Conservation (phyloP, 2,113 vertebrate genomes). For the Pimephales promelas region DNA sequence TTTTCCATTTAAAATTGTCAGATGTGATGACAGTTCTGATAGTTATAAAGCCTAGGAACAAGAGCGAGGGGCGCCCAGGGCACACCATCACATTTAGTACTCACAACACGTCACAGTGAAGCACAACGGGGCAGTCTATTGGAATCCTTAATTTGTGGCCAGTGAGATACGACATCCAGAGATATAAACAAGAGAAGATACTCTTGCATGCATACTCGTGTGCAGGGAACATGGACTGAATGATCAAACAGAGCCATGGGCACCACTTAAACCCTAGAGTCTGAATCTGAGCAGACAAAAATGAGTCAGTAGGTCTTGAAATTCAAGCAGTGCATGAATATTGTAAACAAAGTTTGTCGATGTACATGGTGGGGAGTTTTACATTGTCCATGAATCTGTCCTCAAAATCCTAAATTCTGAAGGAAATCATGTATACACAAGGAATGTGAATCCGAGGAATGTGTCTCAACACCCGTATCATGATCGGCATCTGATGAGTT, state of each 20-base stretch:
- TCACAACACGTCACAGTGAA: conserved; percentile 69
- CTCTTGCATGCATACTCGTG: conserved; percentile 72
- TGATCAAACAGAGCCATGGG: conserved; percentile 67
- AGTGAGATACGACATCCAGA: conserved; percentile 72
- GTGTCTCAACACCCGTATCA: no score
- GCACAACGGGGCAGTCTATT: conserved; percentile 71
- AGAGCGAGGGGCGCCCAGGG: conserved; percentile 64
- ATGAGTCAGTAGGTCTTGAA: conserved; percentile 68
- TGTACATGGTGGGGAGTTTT: conserved; percentile 44
- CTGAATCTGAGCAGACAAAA: conserved; percentile 67
- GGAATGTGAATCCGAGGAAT: no score
- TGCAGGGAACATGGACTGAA: conserved; percentile 68
- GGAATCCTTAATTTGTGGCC: conserved; percentile 77
- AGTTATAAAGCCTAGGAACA: conserved; percentile 63
- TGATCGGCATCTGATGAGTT: no score
- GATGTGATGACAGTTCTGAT: conserved; percentile 59
- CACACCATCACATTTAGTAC: conserved; percentile 66
- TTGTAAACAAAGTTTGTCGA: conserved; percentile 65
- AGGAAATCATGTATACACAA: neutral
- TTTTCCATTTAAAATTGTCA: conserved; percentile 38
- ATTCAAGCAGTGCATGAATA: conserved; percentile 70
- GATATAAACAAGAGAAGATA: conserved; percentile 74
- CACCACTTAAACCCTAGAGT: conserved; percentile 74
- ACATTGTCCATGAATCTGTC: neutral
- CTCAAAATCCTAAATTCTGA: neutral